Base-by-base conservation (phyloP, 2,797 vertebrate species). In the Xiphophorus birchmanni region DNA sequence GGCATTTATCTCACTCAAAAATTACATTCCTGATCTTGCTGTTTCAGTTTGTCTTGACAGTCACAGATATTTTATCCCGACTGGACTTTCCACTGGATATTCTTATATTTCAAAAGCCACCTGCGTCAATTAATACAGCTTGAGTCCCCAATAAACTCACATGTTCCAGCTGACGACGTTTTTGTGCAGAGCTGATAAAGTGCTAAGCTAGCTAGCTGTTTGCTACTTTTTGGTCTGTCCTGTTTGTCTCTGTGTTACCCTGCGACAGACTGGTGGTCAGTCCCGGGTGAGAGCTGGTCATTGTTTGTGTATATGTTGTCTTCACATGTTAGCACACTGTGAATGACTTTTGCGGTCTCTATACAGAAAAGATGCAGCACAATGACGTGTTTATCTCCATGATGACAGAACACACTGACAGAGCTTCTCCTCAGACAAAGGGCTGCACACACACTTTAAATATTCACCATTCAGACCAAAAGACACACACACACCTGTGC, bases 361-460 rank as follows among this genome's bases (percentile, higher is more conserved):
- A 78, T 84, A 89, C 83, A 85, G 82, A 42, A 4, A 74, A 71
- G 83, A n/a, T 73, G 82, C 75, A 78, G 76, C n/a, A 81, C 44
- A 44, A 71, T 76, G 69, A 63, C 76, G 67, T 40, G 35, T 80
- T 80, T 78, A 82, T 87, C 74, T 86, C 72, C 79, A 73, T 84
- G 73, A 85, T 87, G 91, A 92, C 86, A 87, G 89, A 88, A 93
- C 80, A 82, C 89, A 85, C 92, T 89, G 84, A 86, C 87, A 88
- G 74, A 76, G 83, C 88, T 88, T 77, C 82, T 91, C 91, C 90
- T 88, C 84, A 72, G 82, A 86, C 90, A 84, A 90, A 93, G 92
- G 89, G 92, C 90, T 90, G 81, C 71, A 78, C 84, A 83, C 77
- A 73, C 86, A 92, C 87, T 90, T 95, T 88, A 93, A 92, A 93